Conservation (phyloP, 2,113 vertebrate genomes). For the Trematocara variabile region DNA sequence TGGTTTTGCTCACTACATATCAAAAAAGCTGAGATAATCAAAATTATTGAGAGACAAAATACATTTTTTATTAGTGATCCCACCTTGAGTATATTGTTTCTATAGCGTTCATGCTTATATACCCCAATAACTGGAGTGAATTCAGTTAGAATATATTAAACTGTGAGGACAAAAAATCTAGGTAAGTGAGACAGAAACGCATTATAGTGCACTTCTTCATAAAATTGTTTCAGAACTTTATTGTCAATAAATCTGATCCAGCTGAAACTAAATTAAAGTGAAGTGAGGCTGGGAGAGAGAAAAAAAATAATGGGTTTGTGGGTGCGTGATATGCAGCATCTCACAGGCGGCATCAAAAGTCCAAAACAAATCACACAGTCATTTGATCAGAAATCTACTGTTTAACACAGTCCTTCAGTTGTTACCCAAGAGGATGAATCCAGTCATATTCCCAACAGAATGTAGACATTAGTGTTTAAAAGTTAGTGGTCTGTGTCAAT, state of each 20-base stretch:
- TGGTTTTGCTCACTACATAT: not conserved
- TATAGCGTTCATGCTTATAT: not conserved
- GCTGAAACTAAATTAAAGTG: not conserved
- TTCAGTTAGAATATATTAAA: slow-evolving; percentile 22
- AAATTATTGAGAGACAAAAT: not conserved
- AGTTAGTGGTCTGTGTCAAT: not conserved
- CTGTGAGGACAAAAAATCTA: not conserved
- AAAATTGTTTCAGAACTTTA: not conserved
- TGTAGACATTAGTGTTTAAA: not conserved
- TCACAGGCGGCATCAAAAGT: not conserved
- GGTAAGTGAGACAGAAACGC: not conserved
- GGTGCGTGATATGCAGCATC: not conserved
- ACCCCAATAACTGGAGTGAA: not conserved
- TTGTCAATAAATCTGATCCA: slow-evolving; percentile 13
- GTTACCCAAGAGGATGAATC: not conserved
- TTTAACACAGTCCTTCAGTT: not conserved
- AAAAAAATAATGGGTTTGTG: not conserved
- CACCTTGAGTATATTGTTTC: not conserved
- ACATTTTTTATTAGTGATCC: not conserved
- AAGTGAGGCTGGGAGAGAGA: not conserved
- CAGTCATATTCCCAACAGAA: not conserved
- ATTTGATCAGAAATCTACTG: not conserved
- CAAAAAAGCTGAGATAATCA: not conserved
- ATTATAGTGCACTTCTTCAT: not conserved
- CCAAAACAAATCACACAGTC: not conserved